A percentile compares a stretch with the other conserved stretches of the same genome.
These are phyloP conservation scores for Rhyzopertha dominica DNA, from an alignment of 1,140 invertebrate species.

Conservation along the genomic window DNA sequence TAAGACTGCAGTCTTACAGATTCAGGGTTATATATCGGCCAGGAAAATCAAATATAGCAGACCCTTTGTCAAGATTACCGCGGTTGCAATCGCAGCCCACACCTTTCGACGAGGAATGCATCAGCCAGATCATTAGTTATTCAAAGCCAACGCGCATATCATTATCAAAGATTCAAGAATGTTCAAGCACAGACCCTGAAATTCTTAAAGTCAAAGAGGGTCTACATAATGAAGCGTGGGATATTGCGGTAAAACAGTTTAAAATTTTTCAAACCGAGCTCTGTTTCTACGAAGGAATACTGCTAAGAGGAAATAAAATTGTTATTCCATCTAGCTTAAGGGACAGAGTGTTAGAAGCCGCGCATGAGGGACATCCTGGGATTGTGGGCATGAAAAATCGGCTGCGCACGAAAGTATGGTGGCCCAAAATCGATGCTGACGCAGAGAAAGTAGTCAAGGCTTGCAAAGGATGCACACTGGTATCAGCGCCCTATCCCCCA, in stretches of 20 bases:
- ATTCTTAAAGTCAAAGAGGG: not conserved
- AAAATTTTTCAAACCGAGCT: not conserved
- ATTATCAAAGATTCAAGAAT: not conserved
- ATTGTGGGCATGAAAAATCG: constrained; percentile 52
- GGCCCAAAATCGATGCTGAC: constrained; percentile 49
- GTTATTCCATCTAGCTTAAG: constrained; percentile 22
- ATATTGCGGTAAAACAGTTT: not conserved
- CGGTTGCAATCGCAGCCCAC: not conserved
- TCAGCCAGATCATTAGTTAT: not conserved
- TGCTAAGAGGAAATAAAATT: constrained; percentile 16
- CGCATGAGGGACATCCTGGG: constrained; percentile 50
- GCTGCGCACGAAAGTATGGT: constrained; percentile 52
- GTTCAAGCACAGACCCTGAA: constrained; percentile 3
- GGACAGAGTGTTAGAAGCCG: constrained; percentile 31
- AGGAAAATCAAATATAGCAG: constrained; percentile 43
- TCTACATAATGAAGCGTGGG: not conserved
- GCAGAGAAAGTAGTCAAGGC: constrained; percentile 43
- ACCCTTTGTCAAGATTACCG: constrained; percentile 37
- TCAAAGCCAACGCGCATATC: not conserved
- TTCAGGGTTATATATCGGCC: constrained; percentile 38
- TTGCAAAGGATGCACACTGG: constrained; percentile 46
- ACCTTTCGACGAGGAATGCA: constrained; percentile 1
- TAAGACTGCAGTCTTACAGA: constrained; percentile 37
- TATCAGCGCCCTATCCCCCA: constrained; percentile 22
- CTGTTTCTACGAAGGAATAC: not conserved